Evolutionary conservation across 2,113 vertebrate species (phyloP), one percentile per base, ranked within the genome.

Genomic region (Hippoglossus stenolepis): DNA sequence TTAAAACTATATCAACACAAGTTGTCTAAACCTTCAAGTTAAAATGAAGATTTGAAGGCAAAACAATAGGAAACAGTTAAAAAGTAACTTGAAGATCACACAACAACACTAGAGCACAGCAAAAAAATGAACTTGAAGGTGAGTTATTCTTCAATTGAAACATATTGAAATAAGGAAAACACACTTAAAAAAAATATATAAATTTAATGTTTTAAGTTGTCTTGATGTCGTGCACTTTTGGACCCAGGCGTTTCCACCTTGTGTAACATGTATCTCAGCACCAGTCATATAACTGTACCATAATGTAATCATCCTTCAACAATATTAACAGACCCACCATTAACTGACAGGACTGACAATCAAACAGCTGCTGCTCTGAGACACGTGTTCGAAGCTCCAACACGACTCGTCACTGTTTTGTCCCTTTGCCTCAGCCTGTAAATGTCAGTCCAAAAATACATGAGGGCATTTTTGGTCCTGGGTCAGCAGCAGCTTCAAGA

Each of bases 401-500:
- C 23, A 54, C 13, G 35, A 58, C 43, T n/a, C 35, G 17, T 51
- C 17, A 40, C 45, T 61, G 14, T 57, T 3, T n/a, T 49, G 24
- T 62, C n/a, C 45, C 40, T 53, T 57, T 2, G 3, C 24, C 23
- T 14, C 13, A 2, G 28, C 31, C n/a, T 70, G 17, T 3, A 82
- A 74, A 65, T 45, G 31, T 72, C 0, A 13, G 13, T 77, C 78
- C 83, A 84, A 78, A 88, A 84, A 78, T 76, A 86, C 76, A 67
- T 15, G 1, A n/a, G 40, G 63, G n/a, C 58, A 65, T 78, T 57
- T 18, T 3, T 24, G 35, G 14, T 40, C 38, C 5, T 69, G 61
- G 59, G 58, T 62, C 54, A 75, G 75, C 67, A 71, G 76, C 51
- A 65, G 28, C 26, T 35, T 74, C 10, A 45, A 72, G 15, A 64